Evolutionary conservation across 2,113 vertebrate species (phyloP), one percentile per base, ranked within the genome.

Genomic region (Hucho hucho): DNA sequence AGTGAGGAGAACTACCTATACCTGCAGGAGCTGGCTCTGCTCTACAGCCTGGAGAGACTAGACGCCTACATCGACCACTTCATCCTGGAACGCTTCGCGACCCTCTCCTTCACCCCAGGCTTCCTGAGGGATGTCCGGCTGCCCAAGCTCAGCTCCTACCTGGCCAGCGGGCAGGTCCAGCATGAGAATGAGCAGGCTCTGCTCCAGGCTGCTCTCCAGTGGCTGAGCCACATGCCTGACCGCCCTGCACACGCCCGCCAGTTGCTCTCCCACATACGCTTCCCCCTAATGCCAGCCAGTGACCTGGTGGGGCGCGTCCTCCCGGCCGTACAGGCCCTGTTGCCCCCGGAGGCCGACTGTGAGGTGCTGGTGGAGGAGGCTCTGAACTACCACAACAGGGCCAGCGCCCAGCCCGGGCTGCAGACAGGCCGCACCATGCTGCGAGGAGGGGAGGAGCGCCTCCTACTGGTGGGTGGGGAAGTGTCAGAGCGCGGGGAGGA

Each of bases 391-490:
- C 96, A 97, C 25, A 91, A 92, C 22, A 93, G 76, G 4, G 74
- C 94, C 78, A 91, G 92, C 0, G 94, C 94, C 0, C 97, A 98
- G 89, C 96, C 97, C 0, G 90, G 97, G 49, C 89, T 97, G 77
- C 97, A 99, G 79, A 98, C 90, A 11, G 82, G 79, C 5, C 92
- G 94, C 71, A 43, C 37, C 37, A 43, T 43, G 37, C 37, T 43
- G 37, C 37, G 97, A 53, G 94, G 93, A 0, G 90, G 92, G 0
- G 86, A 90, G 28, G 94, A 97, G 70, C 87, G 89, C 29, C 94
- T 99, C 43, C 93, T 99, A 67, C 95, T 98, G 24, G 95, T 97
- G 28, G 97, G 97, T 0, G 97, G 97, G 1, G 96, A 99, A 92
- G 96, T 98, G 29, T 97, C 95, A 0, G 97, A 97, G 56, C 93